Conservation (phyloP, 2,888 invertebrate species). For the Tetragnatha montana region DNA sequence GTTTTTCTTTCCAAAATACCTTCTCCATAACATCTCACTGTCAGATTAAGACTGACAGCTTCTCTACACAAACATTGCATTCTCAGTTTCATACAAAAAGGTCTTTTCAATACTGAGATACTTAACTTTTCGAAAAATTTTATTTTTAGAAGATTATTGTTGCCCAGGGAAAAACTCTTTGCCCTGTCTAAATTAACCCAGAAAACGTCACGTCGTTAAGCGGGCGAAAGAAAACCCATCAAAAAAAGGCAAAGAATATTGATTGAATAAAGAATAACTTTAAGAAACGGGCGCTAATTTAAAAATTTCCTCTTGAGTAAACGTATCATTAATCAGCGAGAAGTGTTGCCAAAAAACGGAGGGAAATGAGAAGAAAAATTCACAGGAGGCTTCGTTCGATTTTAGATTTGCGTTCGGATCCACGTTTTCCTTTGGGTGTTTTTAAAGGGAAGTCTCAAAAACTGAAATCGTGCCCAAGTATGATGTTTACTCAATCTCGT, state of each 20-base stretch:
- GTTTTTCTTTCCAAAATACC: too few relatives aligned
- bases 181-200: slow-evolving; percentile 36
- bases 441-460: not conserved
- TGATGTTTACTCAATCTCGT: not conserved
- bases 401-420: slow-evolving; percentile 41
- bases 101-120: not conserved
- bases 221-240: slow-evolving; percentile 34
- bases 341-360: slow-evolving; percentile 25
- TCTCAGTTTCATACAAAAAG: not conserved
- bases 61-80: not conserved
- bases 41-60: not conserved
- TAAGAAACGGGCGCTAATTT: slow-evolving; percentile 48
- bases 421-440: not conserved
- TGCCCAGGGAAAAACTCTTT: slow-evolving; percentile 19
- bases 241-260: slow-evolving; percentile 36
- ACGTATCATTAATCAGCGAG: slow-evolving; percentile 54
- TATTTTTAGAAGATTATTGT: slow-evolving; percentile 33
- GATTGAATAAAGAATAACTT: slow-evolving; percentile 33
- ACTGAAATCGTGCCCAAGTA: slow-evolving; percentile 22
- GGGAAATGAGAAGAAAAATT: slow-evolving; percentile 12
- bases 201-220: slow-evolving; percentile 51
- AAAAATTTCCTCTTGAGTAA: slow-evolving; percentile 51
- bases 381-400: slow-evolving; percentile 38
- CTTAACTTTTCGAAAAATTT: slow-evolving; percentile 42
- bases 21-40: too few relatives aligned